Base-by-base conservation (phyloP, 2,888 invertebrate species). In the Tipula vernalis region DNA sequence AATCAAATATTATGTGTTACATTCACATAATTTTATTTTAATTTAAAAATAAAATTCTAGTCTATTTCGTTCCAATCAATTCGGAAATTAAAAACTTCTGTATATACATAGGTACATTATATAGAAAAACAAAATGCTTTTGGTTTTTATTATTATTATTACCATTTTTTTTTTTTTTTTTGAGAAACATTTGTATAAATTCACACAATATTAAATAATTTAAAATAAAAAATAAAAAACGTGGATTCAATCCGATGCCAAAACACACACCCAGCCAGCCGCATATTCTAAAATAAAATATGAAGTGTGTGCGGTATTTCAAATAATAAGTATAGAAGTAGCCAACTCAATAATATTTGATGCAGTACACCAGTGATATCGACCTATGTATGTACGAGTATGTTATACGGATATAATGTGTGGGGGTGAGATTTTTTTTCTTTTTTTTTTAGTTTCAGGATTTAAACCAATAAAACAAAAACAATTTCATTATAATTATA, bases 141-240 rank as follows among this genome's bases (percentile, higher is more conserved):
- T 28, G 28, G 28, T 71, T 28, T 28, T 71, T 28, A 71, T 71
- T 71, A 71, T 71, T 28, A 71, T 71, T 71, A 71, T 71, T 51
- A 15, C n/a, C n/a, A 47, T 15, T 44, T 3, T 12, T 15, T 3
- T 6, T 51, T 6, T 51, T 51, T n/a, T 10, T 28, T 83, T 86
- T 41, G 15, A n/a, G 41, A 83, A 39, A 15, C 87, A 87, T 87
- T 44, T 87, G 87, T 44, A 12, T 83, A 36, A 47, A 36, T 87
- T 87, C 87, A 83, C 87, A 87, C 87, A 87, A 51, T 87, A 47
- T 86, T 87, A 87, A 87, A 87, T 87, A 87, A 83, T 86, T 86
- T 71, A 86, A 86, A 86, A 86, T 10, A 12, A 12, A 71, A 57
- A 57, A 28, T 3, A 28, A 71, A 28, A 71, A 51, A n/a, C n/a